These are phyloP conservation scores for Hofmannophila pseudospretella DNA, from an alignment of 2,888 invertebrate species.

Conservation along the genomic window DNA sequence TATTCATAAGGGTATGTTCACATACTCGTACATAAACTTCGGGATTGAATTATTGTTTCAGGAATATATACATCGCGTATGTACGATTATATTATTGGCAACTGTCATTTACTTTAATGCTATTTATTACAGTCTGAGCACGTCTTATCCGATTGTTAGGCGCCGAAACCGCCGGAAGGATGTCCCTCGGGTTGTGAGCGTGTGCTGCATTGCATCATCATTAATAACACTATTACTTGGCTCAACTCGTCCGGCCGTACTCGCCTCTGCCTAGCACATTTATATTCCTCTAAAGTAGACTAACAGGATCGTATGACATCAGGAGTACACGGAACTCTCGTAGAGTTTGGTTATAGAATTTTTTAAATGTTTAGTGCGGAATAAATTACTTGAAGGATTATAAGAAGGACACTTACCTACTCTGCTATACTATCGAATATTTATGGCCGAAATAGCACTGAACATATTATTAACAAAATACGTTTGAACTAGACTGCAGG, in stretches of 20 bases:
- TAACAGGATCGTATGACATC: constrained; percentile 23
- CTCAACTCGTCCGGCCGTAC: constrained; percentile 11
- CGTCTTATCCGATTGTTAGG: constrained; percentile 42
- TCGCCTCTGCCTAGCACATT: constrained; percentile 7
- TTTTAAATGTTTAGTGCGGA: too few relatives aligned
- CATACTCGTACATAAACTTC: too few relatives aligned
- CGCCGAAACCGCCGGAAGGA: constrained; percentile 57
- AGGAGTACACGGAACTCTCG: constrained; percentile 4
- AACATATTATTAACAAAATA: too few relatives aligned
- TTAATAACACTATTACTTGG: constrained; percentile 8
- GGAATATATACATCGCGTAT: too few relatives aligned
- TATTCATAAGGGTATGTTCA: too few relatives aligned
- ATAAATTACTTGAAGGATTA: too few relatives aligned
- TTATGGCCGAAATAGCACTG: too few relatives aligned
- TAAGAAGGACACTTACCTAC: too few relatives aligned
- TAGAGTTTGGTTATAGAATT: constrained; percentile 8
- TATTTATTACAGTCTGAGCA: constrained; percentile 33
- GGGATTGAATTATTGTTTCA: too few relatives aligned
- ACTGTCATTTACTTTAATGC: constrained; percentile 12
- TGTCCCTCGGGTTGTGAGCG: constrained; percentile 39
- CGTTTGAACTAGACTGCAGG: too few relatives aligned
- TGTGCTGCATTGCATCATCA: constrained; percentile 28
- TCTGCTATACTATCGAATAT: too few relatives aligned
- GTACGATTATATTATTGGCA: constrained; percentile 2
- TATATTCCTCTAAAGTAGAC: constrained; percentile 13